phyloP scores from a whole-genome alignment of 1,140 invertebrate genomes.

The Pararge aegeria region DNA sequence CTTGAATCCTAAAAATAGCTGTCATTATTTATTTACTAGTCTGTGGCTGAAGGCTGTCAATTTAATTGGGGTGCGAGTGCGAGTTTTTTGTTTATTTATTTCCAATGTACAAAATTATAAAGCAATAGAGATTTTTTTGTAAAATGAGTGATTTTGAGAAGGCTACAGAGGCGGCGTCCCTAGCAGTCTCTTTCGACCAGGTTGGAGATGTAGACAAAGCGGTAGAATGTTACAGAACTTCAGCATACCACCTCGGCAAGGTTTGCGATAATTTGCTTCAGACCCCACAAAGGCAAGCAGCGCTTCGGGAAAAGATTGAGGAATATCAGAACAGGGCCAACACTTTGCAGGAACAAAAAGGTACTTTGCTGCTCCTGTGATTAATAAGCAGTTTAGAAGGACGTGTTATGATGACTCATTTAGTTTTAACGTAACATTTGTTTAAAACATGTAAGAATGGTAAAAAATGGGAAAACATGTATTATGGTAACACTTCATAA shows the following conservation, averaged over 20 bases:
- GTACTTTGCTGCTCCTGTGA: constrained; percentile 28
- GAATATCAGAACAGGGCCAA: constrained; percentile 64
- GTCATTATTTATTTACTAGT: too few relatives aligned
- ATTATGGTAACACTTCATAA: too few relatives aligned
- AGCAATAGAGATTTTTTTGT: neutral
- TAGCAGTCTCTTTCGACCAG: constrained; percentile 65
- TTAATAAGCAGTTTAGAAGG: too few relatives aligned
- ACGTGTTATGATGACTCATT: too few relatives aligned
- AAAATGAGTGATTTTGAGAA: constrained; percentile 64
- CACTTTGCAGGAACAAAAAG: constrained; percentile 58
- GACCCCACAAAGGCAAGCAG: constrained; percentile 51
- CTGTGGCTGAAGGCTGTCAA: too few relatives aligned
- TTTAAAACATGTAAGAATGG: too few relatives aligned
- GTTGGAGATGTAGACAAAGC: constrained; percentile 60
- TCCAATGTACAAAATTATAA: neutral
- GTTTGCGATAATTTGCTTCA: constrained; percentile 46
- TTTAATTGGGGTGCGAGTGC: too few relatives aligned
- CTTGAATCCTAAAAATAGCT: too few relatives aligned
- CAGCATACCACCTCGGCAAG: constrained; percentile 55
- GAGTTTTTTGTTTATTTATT: neutral
- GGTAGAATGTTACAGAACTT: constrained; percentile 70
- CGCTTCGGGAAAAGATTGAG: constrained; percentile 54
- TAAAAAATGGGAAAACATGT: too few relatives aligned
- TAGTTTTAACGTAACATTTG: too few relatives aligned
- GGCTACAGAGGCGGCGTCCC: constrained; percentile 63